Evolutionary conservation across 2,113 vertebrate genomes (phyloP).

Genomic region (Corythoichthys intestinalis): DNA sequence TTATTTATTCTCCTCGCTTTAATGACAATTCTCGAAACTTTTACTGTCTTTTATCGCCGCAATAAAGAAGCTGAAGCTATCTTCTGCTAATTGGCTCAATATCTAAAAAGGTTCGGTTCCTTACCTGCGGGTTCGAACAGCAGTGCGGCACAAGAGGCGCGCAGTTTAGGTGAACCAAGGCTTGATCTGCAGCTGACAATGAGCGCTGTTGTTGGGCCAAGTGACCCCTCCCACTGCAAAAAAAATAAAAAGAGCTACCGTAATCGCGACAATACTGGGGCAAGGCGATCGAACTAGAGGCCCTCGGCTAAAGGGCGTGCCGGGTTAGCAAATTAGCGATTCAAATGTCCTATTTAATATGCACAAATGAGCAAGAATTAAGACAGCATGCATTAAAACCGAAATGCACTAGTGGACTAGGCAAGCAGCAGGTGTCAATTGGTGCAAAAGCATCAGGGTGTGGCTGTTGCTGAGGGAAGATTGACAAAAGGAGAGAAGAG

Average conservation of each 20-base stretch:
- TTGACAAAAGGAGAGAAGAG: background rate
- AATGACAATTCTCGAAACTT: slow-evolving; percentile 22
- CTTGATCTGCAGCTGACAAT: slow-evolving; percentile 47
- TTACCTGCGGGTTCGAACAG: slow-evolving; percentile 57
- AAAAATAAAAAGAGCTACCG: slow-evolving; percentile 33
- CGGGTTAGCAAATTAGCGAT: background rate
- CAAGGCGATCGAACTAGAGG: slow-evolving; percentile 16
- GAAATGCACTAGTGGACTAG: background rate
- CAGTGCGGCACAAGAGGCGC: slow-evolving; percentile 42
- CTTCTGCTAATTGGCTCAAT: background rate
- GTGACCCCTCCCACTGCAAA: slow-evolving; percentile 42
- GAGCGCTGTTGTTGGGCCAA: slow-evolving; percentile 23
- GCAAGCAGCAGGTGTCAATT: background rate
- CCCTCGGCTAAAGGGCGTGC: background rate
- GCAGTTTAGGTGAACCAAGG: slow-evolving; percentile 9
- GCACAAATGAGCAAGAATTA: background rate
- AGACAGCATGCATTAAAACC: background rate
- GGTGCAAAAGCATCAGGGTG: slow-evolving; percentile 34
- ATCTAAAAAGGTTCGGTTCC: slow-evolving; percentile 8
- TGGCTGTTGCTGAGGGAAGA: slow-evolving; percentile 59
- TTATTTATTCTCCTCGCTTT: slow-evolving; percentile 1
- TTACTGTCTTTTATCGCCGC: background rate
- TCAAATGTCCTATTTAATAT: background rate
- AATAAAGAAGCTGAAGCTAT: background rate
- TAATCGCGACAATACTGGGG: slow-evolving; percentile 36